Evolutionary conservation across 2,888 invertebrate species (phyloP), one percentile per base, ranked within the genome.

Genomic region (Dinocampus coccinellae): DNA sequence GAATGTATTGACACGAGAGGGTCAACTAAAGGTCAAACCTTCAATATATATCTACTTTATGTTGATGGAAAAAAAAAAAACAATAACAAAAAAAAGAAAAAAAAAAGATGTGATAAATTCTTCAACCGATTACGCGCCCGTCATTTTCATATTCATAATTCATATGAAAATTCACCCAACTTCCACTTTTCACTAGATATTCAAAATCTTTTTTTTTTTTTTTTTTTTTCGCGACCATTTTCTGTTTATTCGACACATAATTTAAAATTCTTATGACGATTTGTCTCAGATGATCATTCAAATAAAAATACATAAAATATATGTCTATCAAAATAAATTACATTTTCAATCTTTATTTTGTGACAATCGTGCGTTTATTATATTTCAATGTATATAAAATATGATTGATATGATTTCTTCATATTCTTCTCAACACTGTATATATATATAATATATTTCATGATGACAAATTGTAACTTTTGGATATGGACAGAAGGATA

Each of bases 101-200:
- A n/a, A 11, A 53, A 76, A 76, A 79, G 83, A 79, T 83, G 81
- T 81, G 82, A 85, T 85, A 84, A 85, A 85, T 86, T 85, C 81
- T 75, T 77, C 64, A 80, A 77, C 52, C 84, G 84, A 85, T 86
- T 84, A 86, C 82, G 79, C 73, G 76, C 77, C 77, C 82, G 85
- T 85, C 86, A 82, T 84, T 85, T 85, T 85, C 83, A 85, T 85
- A 86, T 86, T 86, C 83, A 82, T n/a, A 29, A 29, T 4, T 29
- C 3, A 29, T 4, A 29, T 29, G 7, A 29, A 29, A n/a, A n/a
- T n/a, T n/a, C n/a, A n/a, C n/a, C n/a, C n/a, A n/a, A n/a, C n/a
- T n/a, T n/a, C n/a, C n/a, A n/a, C n/a, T n/a, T n/a, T n/a, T n/a
- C n/a, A n/a, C n/a, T n/a, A n/a, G n/a, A n/a, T n/a, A n/a, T n/a